Percentiles rank a stretch among this genome's conserved stretches.
Evolutionary conservation across 1,140 invertebrate species (phyloP).

Genomic region (Listronotus oregonensis): DNA sequence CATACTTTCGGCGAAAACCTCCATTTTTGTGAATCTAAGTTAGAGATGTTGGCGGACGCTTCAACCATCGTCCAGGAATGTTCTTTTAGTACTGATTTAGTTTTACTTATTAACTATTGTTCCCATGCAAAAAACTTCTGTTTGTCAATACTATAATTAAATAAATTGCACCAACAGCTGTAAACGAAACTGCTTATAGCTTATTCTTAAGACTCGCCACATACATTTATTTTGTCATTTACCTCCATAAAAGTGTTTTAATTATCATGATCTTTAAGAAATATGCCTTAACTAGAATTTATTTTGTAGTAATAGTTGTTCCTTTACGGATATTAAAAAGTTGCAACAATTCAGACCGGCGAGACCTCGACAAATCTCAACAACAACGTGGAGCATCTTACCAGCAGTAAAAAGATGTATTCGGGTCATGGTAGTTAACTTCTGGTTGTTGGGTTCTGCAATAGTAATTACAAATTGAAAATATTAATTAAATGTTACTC

Average conservation of each 20-base stretch:
- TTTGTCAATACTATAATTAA: too few relatives aligned
- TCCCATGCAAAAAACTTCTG: too few relatives aligned
- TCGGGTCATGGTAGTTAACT: conserved; percentile 26
- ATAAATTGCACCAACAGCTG: too few relatives aligned
- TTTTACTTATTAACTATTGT: too few relatives aligned
- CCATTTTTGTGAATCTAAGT: too few relatives aligned
- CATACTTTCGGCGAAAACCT: too few relatives aligned
- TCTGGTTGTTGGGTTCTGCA: conserved; percentile 12
- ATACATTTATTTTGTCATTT: conserved; percentile 4
- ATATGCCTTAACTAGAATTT: conserved; percentile 13
- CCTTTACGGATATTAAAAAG: conserved; percentile 19
- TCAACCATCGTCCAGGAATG: too few relatives aligned
- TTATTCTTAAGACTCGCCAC: neutral
- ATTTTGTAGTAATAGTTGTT: conserved; percentile 17
- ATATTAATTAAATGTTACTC: conserved; percentile 6
- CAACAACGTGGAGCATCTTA: conserved; percentile 13
- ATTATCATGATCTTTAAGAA: conserved; percentile 13
- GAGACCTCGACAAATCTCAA: conserved; percentile 25
- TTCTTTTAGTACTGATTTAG: too few relatives aligned
- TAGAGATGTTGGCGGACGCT: too few relatives aligned
- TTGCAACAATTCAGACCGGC: conserved; percentile 22
- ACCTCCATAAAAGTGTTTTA: neutral
- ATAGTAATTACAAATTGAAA: conserved; percentile 18
- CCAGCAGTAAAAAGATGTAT: conserved; percentile 12
- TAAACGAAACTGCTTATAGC: too few relatives aligned